Conservation (phyloP, 2,113 vertebrate species). For the Misgurnus anguillicaudatus region DNA sequence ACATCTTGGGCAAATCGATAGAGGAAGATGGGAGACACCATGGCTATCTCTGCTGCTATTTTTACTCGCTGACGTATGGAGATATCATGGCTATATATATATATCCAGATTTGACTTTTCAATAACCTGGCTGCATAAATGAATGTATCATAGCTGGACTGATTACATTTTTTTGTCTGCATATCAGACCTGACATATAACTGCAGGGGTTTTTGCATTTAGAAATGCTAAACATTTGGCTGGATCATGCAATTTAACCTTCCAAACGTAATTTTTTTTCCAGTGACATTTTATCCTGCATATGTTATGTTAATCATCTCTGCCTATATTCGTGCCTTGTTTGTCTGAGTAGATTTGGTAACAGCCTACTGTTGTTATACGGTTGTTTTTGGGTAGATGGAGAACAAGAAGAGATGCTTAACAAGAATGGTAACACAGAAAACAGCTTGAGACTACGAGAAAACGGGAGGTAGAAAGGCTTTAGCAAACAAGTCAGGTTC, state of each 20-base stretch:
- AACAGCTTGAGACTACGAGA: no score
- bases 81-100: neutral
- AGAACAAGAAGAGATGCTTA: conserved; percentile 18
- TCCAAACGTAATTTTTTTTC: neutral
- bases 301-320: neutral
- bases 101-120: neutral
- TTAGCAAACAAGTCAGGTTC: conserved; percentile 5
- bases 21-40: neutral
- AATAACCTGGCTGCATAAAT: neutral
- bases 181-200: neutral
- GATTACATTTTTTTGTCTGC: neutral
- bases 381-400: neutral
- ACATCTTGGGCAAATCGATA: neutral
- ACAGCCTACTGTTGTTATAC: no score
- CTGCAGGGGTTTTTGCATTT: neutral
- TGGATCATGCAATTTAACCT: neutral
- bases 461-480: neutral
- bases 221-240: neutral
- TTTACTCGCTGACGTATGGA: neutral
- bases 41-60: neutral
- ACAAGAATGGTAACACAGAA: neutral
- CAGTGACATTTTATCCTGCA: conserved; percentile 8
- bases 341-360: neutral
- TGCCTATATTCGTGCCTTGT: neutral
- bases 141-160: neutral